Evolutionary conservation across 2,888 invertebrate species (phyloP), one percentile per base, ranked within the genome.

Genomic region (Lapara coniferarum): DNA sequence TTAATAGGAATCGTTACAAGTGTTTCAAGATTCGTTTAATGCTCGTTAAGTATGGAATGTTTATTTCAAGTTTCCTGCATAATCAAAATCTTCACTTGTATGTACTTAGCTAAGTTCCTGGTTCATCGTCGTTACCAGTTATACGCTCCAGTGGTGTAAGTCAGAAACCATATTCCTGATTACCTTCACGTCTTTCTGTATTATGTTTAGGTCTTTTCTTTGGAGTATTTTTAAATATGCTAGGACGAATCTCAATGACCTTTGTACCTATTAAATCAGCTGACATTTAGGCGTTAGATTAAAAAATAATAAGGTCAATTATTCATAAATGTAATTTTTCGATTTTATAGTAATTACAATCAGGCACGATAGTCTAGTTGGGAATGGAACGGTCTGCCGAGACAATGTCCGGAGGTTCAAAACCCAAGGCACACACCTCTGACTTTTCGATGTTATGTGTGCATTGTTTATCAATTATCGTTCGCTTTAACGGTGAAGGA

Each of bases 41-140:
- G 44, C 51, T 56, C 57, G 69, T 70, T 70, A 66, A 57, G 69
- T 72, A 73, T 76, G 67, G 52, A 67, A 69, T 70, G 66, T 53
- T 51, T 52, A 74, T 71, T 67, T 52, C 37, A 77, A 81, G 81
- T 83, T 89, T 88, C 88, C 87, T 86, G 80, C 83, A 85, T 87
- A 85, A 86, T 85, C 82, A 82, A 78, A 81, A 77, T 70, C 67
- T 58, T 63, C 37, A 58, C 46, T 66, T 49, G 70, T 53, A 71
- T 73, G 74, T 77, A 74, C 79, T 82, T 75, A 71, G 73, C 72
- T 75, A 78, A 73, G 81, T 87, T 85, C 84, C 84, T 87, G 80
- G 78, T 81, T 81, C 77, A 83, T 83, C 80, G 78, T 78, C 77
- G 73, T 69, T 77, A 67, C 78, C 81, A 75, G 85, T 82, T 85